Percentiles rank a stretch among this genome's conserved stretches.
These are phyloP conservation scores for Physeter macrocephalus DNA, from an alignment of 2,113 vertebrate genomes.

Conservation along the genomic window DNA sequence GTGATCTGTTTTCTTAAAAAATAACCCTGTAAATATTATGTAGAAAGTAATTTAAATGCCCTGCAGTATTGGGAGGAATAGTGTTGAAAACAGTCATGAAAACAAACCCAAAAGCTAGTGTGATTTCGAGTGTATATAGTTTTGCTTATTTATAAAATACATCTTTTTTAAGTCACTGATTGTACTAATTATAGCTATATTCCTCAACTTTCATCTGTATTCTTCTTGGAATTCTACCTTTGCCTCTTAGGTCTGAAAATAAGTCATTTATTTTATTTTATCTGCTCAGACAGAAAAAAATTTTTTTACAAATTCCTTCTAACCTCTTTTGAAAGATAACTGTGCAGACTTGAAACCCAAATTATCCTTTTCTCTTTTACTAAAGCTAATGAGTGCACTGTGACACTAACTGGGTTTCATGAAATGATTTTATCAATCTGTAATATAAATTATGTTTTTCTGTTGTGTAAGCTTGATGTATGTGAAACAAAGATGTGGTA, in stretches of 20 bases:
- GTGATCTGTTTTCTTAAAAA: background rate
- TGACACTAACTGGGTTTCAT: background rate
- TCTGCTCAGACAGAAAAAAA: background rate
- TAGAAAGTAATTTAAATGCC: background rate
- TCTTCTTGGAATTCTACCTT: background rate
- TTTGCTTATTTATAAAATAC: conserved; percentile 21
- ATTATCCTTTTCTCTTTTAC: background rate
- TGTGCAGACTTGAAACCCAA: background rate
- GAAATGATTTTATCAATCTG: background rate
- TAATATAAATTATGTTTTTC: background rate
- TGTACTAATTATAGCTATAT: background rate
- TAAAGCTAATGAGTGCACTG: background rate
- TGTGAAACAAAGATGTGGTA: background rate
- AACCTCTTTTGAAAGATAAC: background rate
- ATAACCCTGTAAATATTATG: background rate
- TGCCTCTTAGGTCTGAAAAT: background rate
- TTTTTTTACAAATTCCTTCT: background rate
- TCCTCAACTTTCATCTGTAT: background rate
- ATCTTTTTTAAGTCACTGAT: conserved; percentile 3
- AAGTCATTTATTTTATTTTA: conserved; percentile 9
- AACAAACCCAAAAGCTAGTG: background rate
- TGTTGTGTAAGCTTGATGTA: background rate
- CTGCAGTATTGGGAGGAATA: background rate
- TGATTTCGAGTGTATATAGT: background rate
- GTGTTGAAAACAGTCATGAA: background rate